A percentile compares a stretch with the other conserved stretches of the same genome.
phyloP scores from a whole-genome alignment of 2,888 invertebrate genomes.

The Augochlorella aurata region DNA sequence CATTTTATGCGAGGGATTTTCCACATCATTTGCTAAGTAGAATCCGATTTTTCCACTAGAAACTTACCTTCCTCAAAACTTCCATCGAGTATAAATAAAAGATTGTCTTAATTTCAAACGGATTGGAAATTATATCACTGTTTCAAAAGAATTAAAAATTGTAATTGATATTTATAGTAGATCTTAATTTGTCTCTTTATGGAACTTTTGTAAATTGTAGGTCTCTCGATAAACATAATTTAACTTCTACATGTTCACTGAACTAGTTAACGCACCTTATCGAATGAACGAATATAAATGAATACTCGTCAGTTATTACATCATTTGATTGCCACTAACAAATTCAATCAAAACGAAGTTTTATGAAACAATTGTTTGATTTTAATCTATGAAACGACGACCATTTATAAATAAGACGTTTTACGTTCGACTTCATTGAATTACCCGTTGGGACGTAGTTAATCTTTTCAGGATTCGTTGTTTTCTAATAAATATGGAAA shows the following conservation, averaged over 20 bases:
- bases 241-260: too few relatives aligned
- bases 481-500: constrained; percentile 21
- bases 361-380: not conserved
- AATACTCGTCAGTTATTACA: not conserved
- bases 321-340: not conserved
- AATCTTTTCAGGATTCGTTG: not conserved
- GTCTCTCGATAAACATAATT: too few relatives aligned
- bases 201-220: not conserved
- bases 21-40: not conserved
- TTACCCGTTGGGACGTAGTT: not conserved
- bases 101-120: not conserved
- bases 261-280: not conserved
- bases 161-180: too few relatives aligned
- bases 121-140: not conserved
- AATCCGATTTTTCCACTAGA: not conserved
- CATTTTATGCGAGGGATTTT: not conserved
- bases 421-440: not conserved
- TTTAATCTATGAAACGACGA: not conserved
- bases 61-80: not conserved
- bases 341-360: too few relatives aligned
- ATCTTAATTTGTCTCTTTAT: not conserved
- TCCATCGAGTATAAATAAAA: not conserved
- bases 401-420: not conserved
- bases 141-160: not conserved
- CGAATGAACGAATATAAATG: not conserved